Percentiles rank a stretch among this genome's conserved stretches.
phyloP scores from a whole-genome alignment of 2,113 vertebrate species.

The Austrofundulus limnaeus region DNA sequence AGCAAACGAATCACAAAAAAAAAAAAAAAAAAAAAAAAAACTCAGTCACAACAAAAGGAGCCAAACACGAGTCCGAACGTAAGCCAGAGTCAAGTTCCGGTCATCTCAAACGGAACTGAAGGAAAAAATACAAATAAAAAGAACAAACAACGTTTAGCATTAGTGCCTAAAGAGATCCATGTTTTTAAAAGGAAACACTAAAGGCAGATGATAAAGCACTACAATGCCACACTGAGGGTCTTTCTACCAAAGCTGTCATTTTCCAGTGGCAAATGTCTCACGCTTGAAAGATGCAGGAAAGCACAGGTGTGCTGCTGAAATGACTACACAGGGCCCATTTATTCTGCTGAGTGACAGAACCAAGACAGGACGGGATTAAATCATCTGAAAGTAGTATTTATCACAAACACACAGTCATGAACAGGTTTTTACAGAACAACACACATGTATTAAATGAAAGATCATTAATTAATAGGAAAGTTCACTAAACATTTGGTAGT shows the following conservation, averaged over 20 bases:
- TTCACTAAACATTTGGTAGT: not conserved
- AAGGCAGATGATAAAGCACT: conserved; percentile 9
- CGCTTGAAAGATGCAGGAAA: conserved; percentile 40
- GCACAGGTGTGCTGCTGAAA: conserved; percentile 40
- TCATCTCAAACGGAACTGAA: not conserved
- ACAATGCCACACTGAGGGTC: conserved; percentile 6
- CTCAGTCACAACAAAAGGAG: conserved; percentile 27
- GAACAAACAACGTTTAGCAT: not conserved
- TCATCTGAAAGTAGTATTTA: conserved; percentile 53
- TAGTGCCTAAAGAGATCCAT: not conserved
- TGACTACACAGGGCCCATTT: conserved; percentile 45
- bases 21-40: conserved; percentile 16
- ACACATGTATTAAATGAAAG: conserved; percentile 10
- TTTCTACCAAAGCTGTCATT: conserved; percentile 39
- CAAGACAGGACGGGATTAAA: conserved; percentile 45
- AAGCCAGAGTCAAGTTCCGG: not conserved
- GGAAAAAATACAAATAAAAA: not conserved
- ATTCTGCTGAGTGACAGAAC: conserved; percentile 51
- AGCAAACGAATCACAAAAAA: conserved; percentile 63
- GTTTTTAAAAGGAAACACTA: not conserved
- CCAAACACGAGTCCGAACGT: not conserved
- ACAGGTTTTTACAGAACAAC: conserved; percentile 12
- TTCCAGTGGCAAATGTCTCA: conserved; percentile 43
- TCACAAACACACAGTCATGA: conserved; percentile 49
- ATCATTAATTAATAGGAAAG: too few species aligned